phyloP scores from a whole-genome alignment of 2,113 vertebrate species.

The Gallinago undulata region DNA sequence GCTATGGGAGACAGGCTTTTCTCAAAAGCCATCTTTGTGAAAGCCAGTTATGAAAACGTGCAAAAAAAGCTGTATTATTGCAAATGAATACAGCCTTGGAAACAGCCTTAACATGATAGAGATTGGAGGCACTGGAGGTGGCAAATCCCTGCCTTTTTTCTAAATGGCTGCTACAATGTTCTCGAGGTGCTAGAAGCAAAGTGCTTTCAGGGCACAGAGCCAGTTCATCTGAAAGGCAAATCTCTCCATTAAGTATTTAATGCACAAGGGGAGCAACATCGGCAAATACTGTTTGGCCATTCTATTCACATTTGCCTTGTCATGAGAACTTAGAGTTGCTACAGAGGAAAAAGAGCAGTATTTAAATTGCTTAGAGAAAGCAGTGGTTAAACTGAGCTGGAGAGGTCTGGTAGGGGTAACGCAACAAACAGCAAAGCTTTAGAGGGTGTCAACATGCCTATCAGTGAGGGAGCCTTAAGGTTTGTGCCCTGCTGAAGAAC shows the following conservation, averaged over 20 bases:
- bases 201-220: conserved; percentile 35
- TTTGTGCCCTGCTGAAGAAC: neutral
- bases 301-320: neutral
- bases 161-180: neutral
- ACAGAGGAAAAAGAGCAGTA: neutral
- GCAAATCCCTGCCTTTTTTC: neutral
- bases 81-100: neutral
- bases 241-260: conserved; percentile 12
- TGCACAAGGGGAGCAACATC: neutral
- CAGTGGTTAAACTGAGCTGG: neutral
- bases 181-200: conserved; percentile 10
- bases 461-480: neutral
- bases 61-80: neutral
- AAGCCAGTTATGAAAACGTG: neutral
- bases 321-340: neutral
- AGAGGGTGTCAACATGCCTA: accelerated
- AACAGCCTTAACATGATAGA: neutral
- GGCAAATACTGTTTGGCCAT: neutral
- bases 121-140: neutral
- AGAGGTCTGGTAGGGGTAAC: neutral
- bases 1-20: neutral
- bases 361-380: neutral
- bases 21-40: neutral
- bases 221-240: conserved; percentile 24
- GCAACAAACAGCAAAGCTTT: neutral